A percentile compares a stretch with the other conserved stretches of the same genome.
These are phyloP conservation scores for Chlamydotis undulata DNA, from an alignment of 2,113 vertebrate species.

Conservation along the genomic window DNA sequence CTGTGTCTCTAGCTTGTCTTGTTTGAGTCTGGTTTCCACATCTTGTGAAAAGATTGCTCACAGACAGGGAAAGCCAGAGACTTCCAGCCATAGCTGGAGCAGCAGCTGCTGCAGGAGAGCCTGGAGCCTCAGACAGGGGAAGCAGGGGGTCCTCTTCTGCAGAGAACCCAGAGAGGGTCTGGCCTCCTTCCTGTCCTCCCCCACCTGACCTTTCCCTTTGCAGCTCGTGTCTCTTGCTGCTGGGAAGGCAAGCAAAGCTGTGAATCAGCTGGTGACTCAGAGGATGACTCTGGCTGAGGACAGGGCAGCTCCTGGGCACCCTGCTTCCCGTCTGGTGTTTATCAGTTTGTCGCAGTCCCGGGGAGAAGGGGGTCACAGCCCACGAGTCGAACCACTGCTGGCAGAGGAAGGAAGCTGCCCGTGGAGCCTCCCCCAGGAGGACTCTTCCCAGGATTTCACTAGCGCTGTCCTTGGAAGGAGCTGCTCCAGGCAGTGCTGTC, in stretches of 20 bases:
- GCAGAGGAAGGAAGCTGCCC: not conserved
- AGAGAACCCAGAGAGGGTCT: not conserved
- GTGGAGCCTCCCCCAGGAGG: not conserved
- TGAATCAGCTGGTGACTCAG: slow-evolving; percentile 44
- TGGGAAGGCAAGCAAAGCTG: not conserved
- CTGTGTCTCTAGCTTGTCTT: not conserved
- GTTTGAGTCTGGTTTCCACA: not conserved
- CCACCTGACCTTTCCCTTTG: not conserved
- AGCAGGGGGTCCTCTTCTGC: not conserved
- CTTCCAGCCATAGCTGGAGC: not conserved
- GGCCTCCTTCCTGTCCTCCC: not conserved
- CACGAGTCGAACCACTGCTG: not conserved
- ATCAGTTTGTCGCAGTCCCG: not conserved
- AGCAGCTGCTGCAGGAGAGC: not conserved
- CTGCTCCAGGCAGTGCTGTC: not conserved
- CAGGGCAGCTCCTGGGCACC: not conserved
- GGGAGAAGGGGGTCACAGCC: not conserved
- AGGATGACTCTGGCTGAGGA: not conserved
- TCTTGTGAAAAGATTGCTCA: not conserved
- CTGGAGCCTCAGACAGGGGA: not conserved
- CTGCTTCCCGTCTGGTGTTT: not conserved
- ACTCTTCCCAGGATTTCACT: not conserved
- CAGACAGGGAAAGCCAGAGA: not conserved
- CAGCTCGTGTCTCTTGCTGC: not conserved
- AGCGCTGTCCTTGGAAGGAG: not conserved